Base-by-base conservation (phyloP, 2,113 vertebrate genomes). In the Agapornis roseicollis region DNA sequence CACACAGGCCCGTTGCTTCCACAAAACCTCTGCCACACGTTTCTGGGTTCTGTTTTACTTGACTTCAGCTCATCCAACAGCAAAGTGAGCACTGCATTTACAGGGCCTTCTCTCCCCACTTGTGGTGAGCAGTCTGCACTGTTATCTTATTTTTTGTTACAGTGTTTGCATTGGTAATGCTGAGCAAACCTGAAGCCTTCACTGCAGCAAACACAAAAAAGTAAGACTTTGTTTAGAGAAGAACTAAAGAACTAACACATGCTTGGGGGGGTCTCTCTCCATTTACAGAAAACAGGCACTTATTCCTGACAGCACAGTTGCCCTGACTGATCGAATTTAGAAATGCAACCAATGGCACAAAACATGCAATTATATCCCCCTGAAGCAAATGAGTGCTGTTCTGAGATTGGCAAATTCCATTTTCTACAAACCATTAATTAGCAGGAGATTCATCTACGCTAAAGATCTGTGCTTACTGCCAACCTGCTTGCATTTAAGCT, bases 401-500 rank as follows among this genome's bases (percentile, higher is more conserved):
- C 92, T 64, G n/a, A 16, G 74, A 83, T 6, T 46, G 86, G 84
- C 56, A 87, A 84, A 78, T 86, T 95, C 83, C 77, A 66, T 72
- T 85, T 78, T 47, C 79, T 49, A 37, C 65, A 68, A 78, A 52
- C 78, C 60, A 71, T 52, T 88, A 88, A 95, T 89, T 50, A 83
- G 90, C 66, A 60, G 63, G 73, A 95, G 88, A 80, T 81, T 77
- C 93, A 90, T 52, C 77, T 61, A 74, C 47, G 41, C 68, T 74
- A 29, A 69, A 76, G 71, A 66, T 39, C 63, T 41, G 46, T 55
- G 80, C 65, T 80, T 28, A 47, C 35, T 79, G 74, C 46, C 81
- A 97, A 70, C 86, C 85, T 77, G 92, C 93, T 96, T 84, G 77
- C 94, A 96, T 55, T 92, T 78, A 94, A 95, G 92, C 92, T 96